phyloP scores from a whole-genome alignment of 2,888 invertebrate genomes.

The Dasypogon diadema region DNA sequence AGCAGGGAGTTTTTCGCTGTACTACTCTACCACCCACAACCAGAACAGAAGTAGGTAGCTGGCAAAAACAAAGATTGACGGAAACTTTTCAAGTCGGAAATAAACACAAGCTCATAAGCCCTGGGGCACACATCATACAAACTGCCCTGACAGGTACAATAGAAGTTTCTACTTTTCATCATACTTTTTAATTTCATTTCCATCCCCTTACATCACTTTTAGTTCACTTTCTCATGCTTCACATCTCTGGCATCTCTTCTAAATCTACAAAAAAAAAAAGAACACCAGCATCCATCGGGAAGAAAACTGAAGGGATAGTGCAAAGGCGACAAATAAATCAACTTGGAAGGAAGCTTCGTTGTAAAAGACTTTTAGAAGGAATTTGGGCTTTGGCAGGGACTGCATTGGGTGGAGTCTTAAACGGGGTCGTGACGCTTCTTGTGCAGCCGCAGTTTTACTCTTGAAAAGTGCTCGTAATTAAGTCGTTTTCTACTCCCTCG shows the following conservation, averaged over 20 bases:
- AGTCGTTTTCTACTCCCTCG: constrained; percentile 30
- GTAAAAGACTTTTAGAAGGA: neutral
- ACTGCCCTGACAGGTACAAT: constrained; percentile 20
- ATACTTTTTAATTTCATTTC: constrained; percentile 37
- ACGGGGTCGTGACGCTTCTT: constrained; percentile 1
- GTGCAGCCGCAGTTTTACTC: constrained; percentile 38
- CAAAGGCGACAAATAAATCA: constrained; percentile 42
- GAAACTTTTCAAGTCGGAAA: constrained; percentile 27
- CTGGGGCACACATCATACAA: neutral
- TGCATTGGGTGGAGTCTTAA: neutral
- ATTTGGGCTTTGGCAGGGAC: too few relatives aligned
- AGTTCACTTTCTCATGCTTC: constrained; percentile 7
- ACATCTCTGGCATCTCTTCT: neutral
- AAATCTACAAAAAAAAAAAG: constrained; percentile 7
- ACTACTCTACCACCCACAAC: neutral
- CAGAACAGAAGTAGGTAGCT: neutral
- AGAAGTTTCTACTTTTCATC: constrained; percentile 9
- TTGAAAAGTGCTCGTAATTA: constrained; percentile 52
- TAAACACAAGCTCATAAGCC: constrained; percentile 32
- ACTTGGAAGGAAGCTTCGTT: constrained; percentile 5
- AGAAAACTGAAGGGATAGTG: neutral
- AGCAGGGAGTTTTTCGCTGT: neutral
- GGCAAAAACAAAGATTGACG: neutral
- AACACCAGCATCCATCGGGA: neutral
- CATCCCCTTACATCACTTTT: neutral